Conservation (phyloP, 2,888 invertebrate species). For the Hemistola chrysoprasaria region DNA sequence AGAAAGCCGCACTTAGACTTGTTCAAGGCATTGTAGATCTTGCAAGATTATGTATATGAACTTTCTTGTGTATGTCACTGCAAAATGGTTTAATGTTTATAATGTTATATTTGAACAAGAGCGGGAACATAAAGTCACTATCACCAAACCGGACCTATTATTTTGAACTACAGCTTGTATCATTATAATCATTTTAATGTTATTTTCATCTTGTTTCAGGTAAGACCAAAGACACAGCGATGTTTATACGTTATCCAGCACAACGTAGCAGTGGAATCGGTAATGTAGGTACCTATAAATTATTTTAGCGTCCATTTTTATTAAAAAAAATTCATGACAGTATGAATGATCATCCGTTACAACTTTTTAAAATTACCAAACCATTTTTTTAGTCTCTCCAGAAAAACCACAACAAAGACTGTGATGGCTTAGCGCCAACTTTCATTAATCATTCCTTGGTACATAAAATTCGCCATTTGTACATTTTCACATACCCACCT, state of each 20-base stretch:
- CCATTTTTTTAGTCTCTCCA: slow-evolving; percentile 43
- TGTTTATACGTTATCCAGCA: neutral
- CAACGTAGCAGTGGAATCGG: neutral
- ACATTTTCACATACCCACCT: slow-evolving; percentile 47
- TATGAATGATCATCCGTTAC: slow-evolving; percentile 20
- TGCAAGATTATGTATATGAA: slow-evolving; percentile 48
- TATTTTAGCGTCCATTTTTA: too few species aligned
- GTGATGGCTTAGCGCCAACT: slow-evolving; percentile 60
- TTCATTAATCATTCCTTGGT: slow-evolving; percentile 63
- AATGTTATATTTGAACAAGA: slow-evolving; percentile 17
- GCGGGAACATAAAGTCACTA: slow-evolving; percentile 13
- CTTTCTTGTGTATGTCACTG: slow-evolving; percentile 44
- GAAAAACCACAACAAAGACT: slow-evolving; percentile 56
- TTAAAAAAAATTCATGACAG: slow-evolving; percentile 22
- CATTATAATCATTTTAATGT: neutral
- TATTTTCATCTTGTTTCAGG: slow-evolving; percentile 52
- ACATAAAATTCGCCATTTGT: slow-evolving; percentile 54
- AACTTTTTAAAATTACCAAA: slow-evolving; percentile 33
- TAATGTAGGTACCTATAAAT: slow-evolving; percentile 7
- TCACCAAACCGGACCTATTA: slow-evolving; percentile 4
- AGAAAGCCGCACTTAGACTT: slow-evolving; percentile 58
- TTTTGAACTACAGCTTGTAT: slow-evolving; percentile 2
- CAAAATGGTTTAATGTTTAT: slow-evolving; percentile 30
- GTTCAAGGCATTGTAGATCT: slow-evolving; percentile 56
- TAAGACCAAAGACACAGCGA: slow-evolving; percentile 33